These are phyloP conservation scores for Polydrusus tereticollis DNA, from an alignment of 2,888 invertebrate species.

Conservation along the genomic window DNA sequence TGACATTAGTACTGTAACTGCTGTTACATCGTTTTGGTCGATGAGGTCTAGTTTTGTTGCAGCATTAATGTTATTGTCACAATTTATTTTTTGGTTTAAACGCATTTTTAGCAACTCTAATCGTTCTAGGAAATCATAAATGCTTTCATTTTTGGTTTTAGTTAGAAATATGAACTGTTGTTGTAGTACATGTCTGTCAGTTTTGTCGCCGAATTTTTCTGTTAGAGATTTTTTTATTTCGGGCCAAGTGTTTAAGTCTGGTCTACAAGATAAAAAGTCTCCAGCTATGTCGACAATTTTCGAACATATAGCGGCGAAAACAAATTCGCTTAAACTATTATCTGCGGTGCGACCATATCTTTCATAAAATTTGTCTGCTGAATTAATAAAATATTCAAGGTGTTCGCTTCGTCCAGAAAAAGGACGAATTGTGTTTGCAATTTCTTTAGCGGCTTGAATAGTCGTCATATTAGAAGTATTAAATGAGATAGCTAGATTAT, in stretches of 20 bases:
- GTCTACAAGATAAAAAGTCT: constrained; percentile 29
- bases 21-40: constrained; percentile 14
- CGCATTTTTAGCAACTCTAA: constrained; percentile 4
- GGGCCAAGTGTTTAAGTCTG: constrained; percentile 20
- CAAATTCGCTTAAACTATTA: constrained; percentile 16
- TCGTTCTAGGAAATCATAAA: constrained; percentile 18
- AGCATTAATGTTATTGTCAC: background rate
- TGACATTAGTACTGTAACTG: constrained; percentile 10
- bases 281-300: constrained; percentile 35
- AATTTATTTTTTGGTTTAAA: background rate
- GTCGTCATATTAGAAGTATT: no score
- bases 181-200: background rate
- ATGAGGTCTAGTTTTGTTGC: background rate
- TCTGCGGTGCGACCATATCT: constrained; percentile 8
- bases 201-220: constrained; percentile 3
- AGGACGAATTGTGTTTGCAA: no score
- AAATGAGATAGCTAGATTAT: no score
- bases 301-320: constrained; percentile 20
- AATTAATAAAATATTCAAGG: no score
- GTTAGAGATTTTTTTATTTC: constrained; percentile 16
- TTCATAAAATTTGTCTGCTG: background rate
- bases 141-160: background rate
- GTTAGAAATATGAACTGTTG: background rate
- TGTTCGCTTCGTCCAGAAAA: no score
- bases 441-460: no score